These are phyloP conservation scores for Maniola jurtina DNA, from an alignment of 1,140 invertebrate species.

Conservation along the genomic window DNA sequence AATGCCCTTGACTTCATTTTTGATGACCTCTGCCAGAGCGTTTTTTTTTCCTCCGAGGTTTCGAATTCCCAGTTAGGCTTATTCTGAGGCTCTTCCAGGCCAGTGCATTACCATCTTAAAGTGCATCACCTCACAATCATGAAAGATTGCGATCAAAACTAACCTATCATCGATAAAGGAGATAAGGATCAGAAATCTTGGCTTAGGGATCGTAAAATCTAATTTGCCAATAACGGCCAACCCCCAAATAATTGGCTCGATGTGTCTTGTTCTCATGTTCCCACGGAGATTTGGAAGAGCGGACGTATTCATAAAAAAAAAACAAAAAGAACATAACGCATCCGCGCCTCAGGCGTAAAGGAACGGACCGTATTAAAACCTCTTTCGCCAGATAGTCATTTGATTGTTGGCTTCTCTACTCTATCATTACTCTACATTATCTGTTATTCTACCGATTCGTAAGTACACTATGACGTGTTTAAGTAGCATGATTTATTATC, in stretches of 20 bases:
- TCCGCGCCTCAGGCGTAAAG: constrained; percentile 61
- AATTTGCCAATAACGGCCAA: constrained; percentile 49
- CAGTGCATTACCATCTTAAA: too few relatives aligned
- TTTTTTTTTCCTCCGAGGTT: neutral
- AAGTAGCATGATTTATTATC: constrained; percentile 60
- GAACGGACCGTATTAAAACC: constrained; percentile 50
- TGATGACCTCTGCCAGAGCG: neutral
- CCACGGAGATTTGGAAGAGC: constrained; percentile 58
- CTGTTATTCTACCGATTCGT: constrained; percentile 51
- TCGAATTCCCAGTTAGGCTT: too few relatives aligned
- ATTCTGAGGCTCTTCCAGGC: too few relatives aligned
- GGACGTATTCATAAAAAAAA: constrained; percentile 42
- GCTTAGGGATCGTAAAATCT: constrained; percentile 25
- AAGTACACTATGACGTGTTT: constrained; percentile 62
- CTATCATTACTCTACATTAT: constrained; percentile 65
- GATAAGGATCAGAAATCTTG: constrained; percentile 33
- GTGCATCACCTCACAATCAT: too few relatives aligned
- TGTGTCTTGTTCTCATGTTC: constrained; percentile 58
- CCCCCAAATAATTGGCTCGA: constrained; percentile 47
- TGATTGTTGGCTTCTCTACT: constrained; percentile 53
- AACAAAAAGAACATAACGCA: constrained; percentile 30
- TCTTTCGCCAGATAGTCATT: constrained; percentile 58
- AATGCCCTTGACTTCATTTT: constrained; percentile 35
- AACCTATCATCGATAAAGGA: too few relatives aligned
- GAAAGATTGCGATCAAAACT: too few relatives aligned